Evolutionary conservation across 2,888 invertebrate species (phyloP), one percentile per base, ranked within the genome.

Genomic region (Eristalinus sepulchralis): DNA sequence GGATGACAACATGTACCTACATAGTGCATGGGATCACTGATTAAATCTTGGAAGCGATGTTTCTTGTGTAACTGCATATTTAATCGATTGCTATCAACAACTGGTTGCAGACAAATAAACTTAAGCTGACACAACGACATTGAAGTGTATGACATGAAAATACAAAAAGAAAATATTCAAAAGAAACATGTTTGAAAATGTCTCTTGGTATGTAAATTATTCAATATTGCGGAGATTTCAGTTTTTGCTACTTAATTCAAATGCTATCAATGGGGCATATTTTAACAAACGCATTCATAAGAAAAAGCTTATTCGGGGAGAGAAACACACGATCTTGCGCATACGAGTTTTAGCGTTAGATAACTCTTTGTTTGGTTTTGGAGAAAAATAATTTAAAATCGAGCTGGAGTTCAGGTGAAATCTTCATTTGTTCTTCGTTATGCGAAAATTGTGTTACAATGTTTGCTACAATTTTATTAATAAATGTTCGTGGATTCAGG

Each of bases 11-110:
- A 57, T 60, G 47, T 67, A 55, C 73, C 36, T 20, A 8, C 73
- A 57, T 20, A 8, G 57, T 57, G 75, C 36, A 66, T 57, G 64
- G 3, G 27, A 36, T 27, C n/a, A 17, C 34, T 60, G 22, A 59
- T 57, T 59, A 24, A 64, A 55, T 73, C 36, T 34, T 75, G 20
- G 47, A 75, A 27, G n/a, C 17, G 66, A 66, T 47, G 66, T 20
- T 33, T 59, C 66, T 75, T 66, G 59, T 66, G 59, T 31, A 60
- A 66, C 67, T 77, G 53, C 47, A 60, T 62, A 60, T 53, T 60
- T 53, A 34, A 76, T 53, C 31, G 39, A 24, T 57, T 31, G 20
- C 39, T 59, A 27, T 22, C 39, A 36, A 1, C 64, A 31, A 17
- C 31, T 57, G 31, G 24, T 27, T 64, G 20, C 36, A 57, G 27